A percentile compares a stretch with the other conserved stretches of the same genome.
These are phyloP conservation scores for Macrocentrus cingulum DNA, from an alignment of 1,140 invertebrate genomes.

Conservation along the genomic window DNA sequence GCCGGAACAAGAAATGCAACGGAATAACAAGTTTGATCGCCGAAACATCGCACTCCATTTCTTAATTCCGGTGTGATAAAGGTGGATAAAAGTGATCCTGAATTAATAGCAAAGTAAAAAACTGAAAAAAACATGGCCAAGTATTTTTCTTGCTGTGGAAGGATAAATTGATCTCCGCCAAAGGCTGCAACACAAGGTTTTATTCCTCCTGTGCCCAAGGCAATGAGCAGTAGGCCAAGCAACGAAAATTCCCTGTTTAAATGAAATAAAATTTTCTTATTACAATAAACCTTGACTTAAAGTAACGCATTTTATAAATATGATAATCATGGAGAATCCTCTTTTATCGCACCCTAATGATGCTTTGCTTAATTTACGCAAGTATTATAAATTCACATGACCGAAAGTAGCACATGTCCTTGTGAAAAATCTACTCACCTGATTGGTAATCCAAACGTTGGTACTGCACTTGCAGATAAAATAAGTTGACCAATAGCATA, in stretches of 20 bases:
- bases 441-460: slow-evolving; percentile 61
- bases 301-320: no score
- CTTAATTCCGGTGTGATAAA: slow-evolving; percentile 86
- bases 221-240: slow-evolving; percentile 80
- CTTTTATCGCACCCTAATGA: neutral
- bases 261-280: neutral
- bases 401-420: slow-evolving; percentile 10
- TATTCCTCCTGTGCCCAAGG: slow-evolving; percentile 91
- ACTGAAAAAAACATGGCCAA: slow-evolving; percentile 86
- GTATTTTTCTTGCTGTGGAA: slow-evolving; percentile 76
- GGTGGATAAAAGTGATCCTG: slow-evolving; percentile 87
- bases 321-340: slow-evolving; percentile 7
- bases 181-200: slow-evolving; percentile 97
- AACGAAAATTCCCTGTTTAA: slow-evolving; percentile 68
- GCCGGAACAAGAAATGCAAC: slow-evolving; percentile 92
- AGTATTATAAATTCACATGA: neutral
- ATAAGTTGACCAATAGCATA: slow-evolving; percentile 84
- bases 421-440: slow-evolving; percentile 60
- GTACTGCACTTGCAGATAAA: slow-evolving; percentile 71
- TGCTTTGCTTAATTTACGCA: slow-evolving; percentile 1
- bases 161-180: slow-evolving; percentile 92
- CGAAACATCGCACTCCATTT: slow-evolving; percentile 81
- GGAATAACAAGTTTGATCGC: slow-evolving; percentile 79
- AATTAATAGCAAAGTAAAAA: slow-evolving; percentile 93
- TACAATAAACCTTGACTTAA: no score